A percentile compares a stretch with the other conserved stretches of the same genome.
These are phyloP conservation scores for Trachurus trachurus DNA, from an alignment of 2,797 vertebrate genomes.

Conservation along the genomic window DNA sequence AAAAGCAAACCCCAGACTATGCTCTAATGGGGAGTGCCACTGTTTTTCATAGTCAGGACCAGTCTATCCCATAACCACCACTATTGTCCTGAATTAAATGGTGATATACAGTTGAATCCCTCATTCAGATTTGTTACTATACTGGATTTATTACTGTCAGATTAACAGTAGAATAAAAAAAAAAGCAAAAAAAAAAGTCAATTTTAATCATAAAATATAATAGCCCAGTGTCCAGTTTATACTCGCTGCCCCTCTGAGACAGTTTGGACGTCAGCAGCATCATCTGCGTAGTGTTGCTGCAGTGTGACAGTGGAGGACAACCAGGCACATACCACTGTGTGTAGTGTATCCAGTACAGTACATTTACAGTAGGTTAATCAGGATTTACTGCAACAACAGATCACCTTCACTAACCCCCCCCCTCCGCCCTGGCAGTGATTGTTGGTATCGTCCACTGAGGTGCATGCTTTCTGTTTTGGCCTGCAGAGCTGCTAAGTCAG, in stretches of 20 bases:
- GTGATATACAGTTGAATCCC: no score
- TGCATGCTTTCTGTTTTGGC: conserved; percentile 27
- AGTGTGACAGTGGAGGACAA: conserved; percentile 10
- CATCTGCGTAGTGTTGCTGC: conserved; percentile 1
- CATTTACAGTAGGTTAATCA: not conserved
- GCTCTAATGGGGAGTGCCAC: no score
- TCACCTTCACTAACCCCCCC: conserved; percentile 19
- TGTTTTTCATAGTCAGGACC: no score
- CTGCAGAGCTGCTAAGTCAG: conserved; percentile 58
- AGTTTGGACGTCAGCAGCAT: not conserved
- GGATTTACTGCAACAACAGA: conserved; percentile 34
- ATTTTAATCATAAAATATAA: no score
- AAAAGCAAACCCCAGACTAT: no score
- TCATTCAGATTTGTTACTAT: no score
- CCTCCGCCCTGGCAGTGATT: not conserved
- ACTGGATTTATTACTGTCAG: no score
- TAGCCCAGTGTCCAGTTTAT: not conserved
- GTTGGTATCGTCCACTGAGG: conserved; percentile 39
- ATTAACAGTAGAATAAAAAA: not conserved
- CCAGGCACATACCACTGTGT: not conserved
- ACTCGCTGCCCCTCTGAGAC: not conserved
- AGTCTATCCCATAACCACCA: no score
- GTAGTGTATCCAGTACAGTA: not conserved
- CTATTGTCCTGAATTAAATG: no score
- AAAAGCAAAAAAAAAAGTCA: no score